These are phyloP conservation scores for Drosophila tripunctata DNA, from an alignment of 2,888 invertebrate genomes.

Conservation along the genomic window DNA sequence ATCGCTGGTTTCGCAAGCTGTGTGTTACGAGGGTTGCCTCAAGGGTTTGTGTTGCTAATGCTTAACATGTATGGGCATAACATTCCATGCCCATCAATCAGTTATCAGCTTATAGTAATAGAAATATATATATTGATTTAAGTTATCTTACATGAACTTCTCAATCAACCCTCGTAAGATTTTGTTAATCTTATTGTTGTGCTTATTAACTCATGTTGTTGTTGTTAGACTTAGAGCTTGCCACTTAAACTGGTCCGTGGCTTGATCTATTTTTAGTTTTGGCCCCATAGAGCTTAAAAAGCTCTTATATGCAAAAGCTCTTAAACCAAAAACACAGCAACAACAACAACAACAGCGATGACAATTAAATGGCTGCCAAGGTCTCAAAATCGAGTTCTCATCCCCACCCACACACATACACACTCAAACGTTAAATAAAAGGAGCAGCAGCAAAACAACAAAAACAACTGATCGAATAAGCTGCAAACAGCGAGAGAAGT, in stretches of 20 bases:
- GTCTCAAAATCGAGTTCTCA: constrained; percentile 30
- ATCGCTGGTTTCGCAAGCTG: constrained; percentile 39
- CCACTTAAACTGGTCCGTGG: constrained; percentile 61
- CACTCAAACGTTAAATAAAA: no score
- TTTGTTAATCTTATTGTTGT: constrained; percentile 37
- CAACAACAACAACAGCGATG: no score
- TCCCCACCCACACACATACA: constrained; percentile 38
- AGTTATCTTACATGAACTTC: neutral
- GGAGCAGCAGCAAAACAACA: neutral
- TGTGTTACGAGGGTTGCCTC: constrained; percentile 22
- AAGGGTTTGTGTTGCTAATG: neutral
- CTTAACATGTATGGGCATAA: neutral
- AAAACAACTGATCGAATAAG: neutral
- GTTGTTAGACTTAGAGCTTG: constrained; percentile 47
- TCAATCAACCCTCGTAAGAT: constrained; percentile 28
- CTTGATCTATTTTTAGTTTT: constrained; percentile 73
- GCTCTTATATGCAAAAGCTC: constrained; percentile 42
- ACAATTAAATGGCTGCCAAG: constrained; percentile 45
- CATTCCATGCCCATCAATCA: neutral
- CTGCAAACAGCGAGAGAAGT: neutral
- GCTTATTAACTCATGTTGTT: constrained; percentile 10
- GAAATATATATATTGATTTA: neutral
- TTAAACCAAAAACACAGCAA: constrained; percentile 33
- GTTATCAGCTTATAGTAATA: no score
- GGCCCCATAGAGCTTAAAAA: constrained; percentile 39